Conservation (phyloP, 2,113 vertebrate species). For the Pionites leucogaster region DNA sequence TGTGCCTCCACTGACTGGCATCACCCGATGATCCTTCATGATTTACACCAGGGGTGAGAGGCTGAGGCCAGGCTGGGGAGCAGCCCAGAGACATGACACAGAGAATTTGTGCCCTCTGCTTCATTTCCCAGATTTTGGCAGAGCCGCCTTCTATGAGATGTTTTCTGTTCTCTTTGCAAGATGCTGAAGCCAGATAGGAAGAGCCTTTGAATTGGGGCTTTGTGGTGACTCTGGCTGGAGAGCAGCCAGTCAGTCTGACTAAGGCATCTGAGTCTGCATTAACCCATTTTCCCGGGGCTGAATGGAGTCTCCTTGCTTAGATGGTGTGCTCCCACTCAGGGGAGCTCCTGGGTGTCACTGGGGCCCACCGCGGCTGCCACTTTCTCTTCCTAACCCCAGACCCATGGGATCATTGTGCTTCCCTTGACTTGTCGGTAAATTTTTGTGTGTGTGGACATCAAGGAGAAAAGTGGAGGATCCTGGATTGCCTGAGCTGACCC, state of each 20-base stretch:
- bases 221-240: conserved; percentile 57
- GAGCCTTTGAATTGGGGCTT: conserved; percentile 55
- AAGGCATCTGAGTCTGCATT: conserved; percentile 51
- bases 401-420: accelerated
- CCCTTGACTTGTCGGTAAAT: background rate
- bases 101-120: conserved; percentile 55
- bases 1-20: background rate
- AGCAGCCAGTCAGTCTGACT: conserved; percentile 24
- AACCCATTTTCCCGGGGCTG: background rate
- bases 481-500: background rate
- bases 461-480: background rate
- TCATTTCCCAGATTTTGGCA: conserved; percentile 57
- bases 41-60: background rate
- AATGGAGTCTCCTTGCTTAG: background rate
- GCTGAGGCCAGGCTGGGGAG: background rate
- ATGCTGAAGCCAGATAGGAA: conserved; percentile 55
- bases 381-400: background rate
- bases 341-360: background rate
- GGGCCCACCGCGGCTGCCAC: accelerated
- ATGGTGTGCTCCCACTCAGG: background rate
- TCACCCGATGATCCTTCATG: background rate
- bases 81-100: conserved; percentile 35
- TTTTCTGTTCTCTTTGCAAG: conserved; percentile 57
- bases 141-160: conserved; percentile 50
- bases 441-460: background rate